Evolutionary conservation across 2,888 invertebrate genomes (phyloP).

Genomic region (Tanytarsus gracilentus): DNA sequence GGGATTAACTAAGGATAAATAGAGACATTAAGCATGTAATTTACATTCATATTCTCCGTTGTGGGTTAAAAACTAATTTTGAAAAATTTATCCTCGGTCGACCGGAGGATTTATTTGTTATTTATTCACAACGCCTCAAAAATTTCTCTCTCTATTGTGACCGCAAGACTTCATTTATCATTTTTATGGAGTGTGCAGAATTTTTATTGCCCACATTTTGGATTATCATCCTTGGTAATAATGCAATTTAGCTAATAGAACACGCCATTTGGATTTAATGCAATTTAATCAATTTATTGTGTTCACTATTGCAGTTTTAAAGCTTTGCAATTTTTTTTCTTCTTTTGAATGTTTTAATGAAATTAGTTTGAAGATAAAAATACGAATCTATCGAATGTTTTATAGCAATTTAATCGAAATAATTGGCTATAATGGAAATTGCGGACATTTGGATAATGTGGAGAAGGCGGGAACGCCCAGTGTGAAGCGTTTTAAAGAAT

Average conservation of each 20-base stretch:
- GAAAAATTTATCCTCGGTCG: not conserved
- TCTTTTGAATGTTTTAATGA: conserved; percentile 14
- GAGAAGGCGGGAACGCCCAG: not conserved
- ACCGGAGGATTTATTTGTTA: conserved; percentile 25
- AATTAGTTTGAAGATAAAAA: conserved; percentile 14
- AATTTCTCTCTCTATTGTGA: conserved; percentile 6
- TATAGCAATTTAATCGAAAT: conserved; percentile 17
- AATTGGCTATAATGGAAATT: conserved; percentile 27
- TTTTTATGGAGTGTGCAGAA: conserved; percentile 28
- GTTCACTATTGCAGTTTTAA: too few species aligned
- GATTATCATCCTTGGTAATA: not conserved
- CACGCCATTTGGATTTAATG: conserved; percentile 24
- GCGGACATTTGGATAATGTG: not conserved
- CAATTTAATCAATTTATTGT: conserved; percentile 28
- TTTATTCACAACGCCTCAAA: not conserved
- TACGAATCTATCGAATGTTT: too few species aligned
- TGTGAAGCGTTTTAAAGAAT: conserved; percentile 2
- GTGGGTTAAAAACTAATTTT: conserved; percentile 12
- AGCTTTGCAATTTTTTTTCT: conserved; percentile 6
- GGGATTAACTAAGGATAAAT: conserved; percentile 15
- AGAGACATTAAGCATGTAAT: conserved; percentile 5
- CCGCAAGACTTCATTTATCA: conserved; percentile 28
- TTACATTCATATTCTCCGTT: conserved; percentile 20
- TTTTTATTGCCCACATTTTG: conserved; percentile 22
- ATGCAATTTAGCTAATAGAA: conserved; percentile 29